These are phyloP conservation scores for Hyphantria cunea DNA, from an alignment of 1,140 invertebrate species.

Conservation along the genomic window DNA sequence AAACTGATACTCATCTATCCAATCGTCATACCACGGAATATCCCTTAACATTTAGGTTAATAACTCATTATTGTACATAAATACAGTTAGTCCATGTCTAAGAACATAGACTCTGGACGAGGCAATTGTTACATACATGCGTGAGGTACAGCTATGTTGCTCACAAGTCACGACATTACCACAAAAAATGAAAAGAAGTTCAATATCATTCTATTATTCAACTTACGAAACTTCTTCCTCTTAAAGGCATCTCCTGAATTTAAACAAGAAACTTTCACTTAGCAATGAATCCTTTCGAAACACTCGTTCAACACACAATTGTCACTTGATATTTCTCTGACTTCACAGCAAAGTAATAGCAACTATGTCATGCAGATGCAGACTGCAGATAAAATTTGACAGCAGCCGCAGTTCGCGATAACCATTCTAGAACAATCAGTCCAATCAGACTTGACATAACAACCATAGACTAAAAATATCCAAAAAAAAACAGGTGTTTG, in stretches of 20 bases:
- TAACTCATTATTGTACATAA: constrained; percentile 28
- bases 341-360: no score
- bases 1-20: constrained; percentile 69
- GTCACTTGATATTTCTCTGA: constrained; percentile 8
- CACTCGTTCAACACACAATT: constrained; percentile 37
- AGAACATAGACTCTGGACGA: constrained; percentile 30
- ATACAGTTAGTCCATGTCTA: constrained; percentile 35
- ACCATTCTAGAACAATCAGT: constrained; percentile 63
- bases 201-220: constrained; percentile 42
- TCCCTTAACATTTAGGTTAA: constrained; percentile 31
- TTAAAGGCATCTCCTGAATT: constrained; percentile 70
- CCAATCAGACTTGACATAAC: neutral
- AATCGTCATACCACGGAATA: constrained; percentile 33
- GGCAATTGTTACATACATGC: constrained; percentile 44
- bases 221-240: constrained; percentile 74
- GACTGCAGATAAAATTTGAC: constrained; percentile 49
- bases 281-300: constrained; percentile 7
- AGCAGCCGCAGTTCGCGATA: constrained; percentile 30
- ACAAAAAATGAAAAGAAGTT: constrained; percentile 38
- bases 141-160: constrained; percentile 34
- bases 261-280: constrained; percentile 19
- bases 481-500: neutral
- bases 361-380: neutral
- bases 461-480: constrained; percentile 8
- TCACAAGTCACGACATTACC: constrained; percentile 17